Conservation (phyloP, 2,888 invertebrate genomes). For the Chrysodeixis includens region DNA sequence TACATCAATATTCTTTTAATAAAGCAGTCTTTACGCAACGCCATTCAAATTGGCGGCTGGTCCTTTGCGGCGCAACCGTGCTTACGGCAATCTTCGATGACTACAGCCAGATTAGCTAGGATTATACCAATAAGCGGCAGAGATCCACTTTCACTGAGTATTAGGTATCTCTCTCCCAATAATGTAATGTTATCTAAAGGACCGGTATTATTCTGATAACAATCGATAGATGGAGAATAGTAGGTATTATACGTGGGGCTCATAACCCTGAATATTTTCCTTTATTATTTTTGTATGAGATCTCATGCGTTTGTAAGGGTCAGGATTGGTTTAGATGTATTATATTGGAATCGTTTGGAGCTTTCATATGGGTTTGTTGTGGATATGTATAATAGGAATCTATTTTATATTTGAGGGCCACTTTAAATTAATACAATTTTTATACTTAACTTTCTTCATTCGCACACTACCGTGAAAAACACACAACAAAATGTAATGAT, state of each 20-base stretch:
- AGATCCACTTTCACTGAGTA: constrained; percentile 21
- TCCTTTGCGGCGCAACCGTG: neutral
- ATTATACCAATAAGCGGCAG: constrained; percentile 13
- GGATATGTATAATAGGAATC: neutral
- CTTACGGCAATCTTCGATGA: constrained; percentile 5
- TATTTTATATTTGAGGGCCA: too few species aligned
- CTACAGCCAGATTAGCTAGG: neutral
- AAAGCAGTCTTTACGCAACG: neutral
- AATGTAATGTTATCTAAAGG: constrained; percentile 21
- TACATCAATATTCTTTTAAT: constrained; percentile 4
- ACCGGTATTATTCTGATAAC: constrained; percentile 3
- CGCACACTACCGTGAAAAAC: too few species aligned
- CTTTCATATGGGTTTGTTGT: neutral
- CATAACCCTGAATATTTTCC: constrained; percentile 22
- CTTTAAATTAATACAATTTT: too few species aligned
- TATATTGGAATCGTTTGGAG: constrained; percentile 5
- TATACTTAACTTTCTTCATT: too few species aligned
- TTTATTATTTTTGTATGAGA: constrained; percentile 22
- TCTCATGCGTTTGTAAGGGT: neutral
- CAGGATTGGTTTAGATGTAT: neutral
- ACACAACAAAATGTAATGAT: too few species aligned
- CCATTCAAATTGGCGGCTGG: neutral
- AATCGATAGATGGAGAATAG: constrained; percentile 15
- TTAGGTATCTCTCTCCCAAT: constrained; percentile 23
- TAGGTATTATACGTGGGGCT: constrained; percentile 6